These are phyloP conservation scores for Spialia ferax DNA, from an alignment of 2,888 invertebrate genomes.

Conservation along the genomic window DNA sequence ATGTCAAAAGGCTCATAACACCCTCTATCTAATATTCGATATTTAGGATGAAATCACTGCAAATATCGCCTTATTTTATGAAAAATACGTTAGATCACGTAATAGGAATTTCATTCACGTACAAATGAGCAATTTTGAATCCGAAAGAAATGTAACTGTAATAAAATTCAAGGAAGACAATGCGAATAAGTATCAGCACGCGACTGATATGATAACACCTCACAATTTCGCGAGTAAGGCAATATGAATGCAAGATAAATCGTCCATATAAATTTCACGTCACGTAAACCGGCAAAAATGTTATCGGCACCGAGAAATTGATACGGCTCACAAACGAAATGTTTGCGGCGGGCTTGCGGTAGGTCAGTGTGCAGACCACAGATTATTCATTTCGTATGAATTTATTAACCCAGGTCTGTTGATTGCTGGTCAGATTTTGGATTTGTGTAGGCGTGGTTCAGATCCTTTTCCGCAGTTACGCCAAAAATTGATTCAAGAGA, in stretches of 20 bases:
- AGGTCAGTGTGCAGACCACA: constrained; percentile 57
- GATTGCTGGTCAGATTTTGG: neutral
- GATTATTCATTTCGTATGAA: constrained; percentile 7
- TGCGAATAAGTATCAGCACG: constrained; percentile 60
- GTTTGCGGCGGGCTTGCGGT: constrained; percentile 65
- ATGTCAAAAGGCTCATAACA: too few relatives aligned
- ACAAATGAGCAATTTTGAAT: constrained; percentile 35
- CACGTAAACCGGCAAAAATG: constrained; percentile 83
- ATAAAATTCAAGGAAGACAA: constrained; percentile 64
- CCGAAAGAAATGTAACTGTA: constrained; percentile 36
- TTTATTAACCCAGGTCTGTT: constrained; percentile 45
- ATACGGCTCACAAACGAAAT: constrained; percentile 71
- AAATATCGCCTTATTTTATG: neutral
- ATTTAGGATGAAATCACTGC: neutral
- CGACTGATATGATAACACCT: constrained; percentile 73
- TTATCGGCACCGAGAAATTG: constrained; percentile 80
- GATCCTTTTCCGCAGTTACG: too few relatives aligned
- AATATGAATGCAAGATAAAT: constrained; percentile 84
- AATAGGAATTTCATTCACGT: constrained; percentile 31
- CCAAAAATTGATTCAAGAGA: too few relatives aligned
- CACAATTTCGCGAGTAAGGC: constrained; percentile 76
- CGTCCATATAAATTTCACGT: constrained; percentile 82
- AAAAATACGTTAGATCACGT: constrained; percentile 8
- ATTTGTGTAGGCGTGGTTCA: too few relatives aligned
- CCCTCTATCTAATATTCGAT: neutral